Base-by-base conservation (phyloP, 1,140 invertebrate genomes). In the Phocides pigmalion region DNA sequence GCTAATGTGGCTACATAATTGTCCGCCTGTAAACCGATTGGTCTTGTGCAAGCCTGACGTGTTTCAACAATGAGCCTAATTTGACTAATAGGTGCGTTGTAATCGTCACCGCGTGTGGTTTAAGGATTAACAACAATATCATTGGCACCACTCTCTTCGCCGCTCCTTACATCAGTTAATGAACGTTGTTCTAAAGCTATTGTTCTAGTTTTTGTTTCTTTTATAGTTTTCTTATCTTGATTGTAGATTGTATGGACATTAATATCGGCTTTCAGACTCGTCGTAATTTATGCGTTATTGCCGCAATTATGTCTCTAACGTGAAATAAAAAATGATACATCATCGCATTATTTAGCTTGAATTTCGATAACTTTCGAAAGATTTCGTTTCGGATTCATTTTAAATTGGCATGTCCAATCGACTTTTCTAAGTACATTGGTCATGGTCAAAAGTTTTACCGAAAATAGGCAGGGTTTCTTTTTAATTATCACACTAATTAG, bases 1-100 rank as follows among this genome's bases (percentile, higher is more conserved):
- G 78, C 79, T 78, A 80, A 84, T 81, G 70, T 77, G 65, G 62
- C 70, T 64, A 78, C 76, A 84, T 89, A 89, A 90, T 90, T 84
- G 88, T 83, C 76, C 68, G 78, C 63, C 68, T 80, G 74, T 89
- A 89, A 89, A 85, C 85, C 76, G 86, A 87, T 87, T 81, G 72
- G 66, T 74, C 79, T 76, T 82, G 78, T 81, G 81, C 75, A 86
- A 87, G 74, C 69, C 79, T 68, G 70, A 70, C 76, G 74, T 68
- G 70, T 76, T 72, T 70, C 76, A 90, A 89, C 87, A 89, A 91
- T 91, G 87, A 87, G 76, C 78, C 88, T 89, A 88, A 91, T 91
- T 91, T 91, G 88, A 89, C 88, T 91, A 89, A 91, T 91, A 88
- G 85, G 79, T 87, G 85, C 87, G 67, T 82, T 82, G 88, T 89